A percentile compares a stretch with the other conserved stretches of the same genome.
Conservation (phyloP, 1,140 invertebrate genomes). For the Arctopsyche grandis region DNA sequence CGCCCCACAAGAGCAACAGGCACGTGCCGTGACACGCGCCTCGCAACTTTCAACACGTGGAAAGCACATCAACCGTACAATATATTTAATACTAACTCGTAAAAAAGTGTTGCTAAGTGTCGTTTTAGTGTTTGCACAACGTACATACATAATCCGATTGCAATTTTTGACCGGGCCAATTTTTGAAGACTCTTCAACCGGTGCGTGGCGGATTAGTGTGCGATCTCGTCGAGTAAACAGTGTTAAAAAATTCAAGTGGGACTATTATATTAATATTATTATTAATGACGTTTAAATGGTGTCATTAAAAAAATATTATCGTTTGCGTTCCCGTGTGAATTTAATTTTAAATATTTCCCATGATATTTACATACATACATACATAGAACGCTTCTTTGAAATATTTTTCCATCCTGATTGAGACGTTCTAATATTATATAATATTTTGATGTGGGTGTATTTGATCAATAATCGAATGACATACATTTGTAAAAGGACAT, state of each 20-base stretch:
- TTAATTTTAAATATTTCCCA: not conserved
- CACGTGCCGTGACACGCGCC: conserved; percentile 30
- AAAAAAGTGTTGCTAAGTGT: conserved; percentile 13
- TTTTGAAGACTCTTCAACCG: conserved; percentile 29
- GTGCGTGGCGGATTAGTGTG: conserved; percentile 31
- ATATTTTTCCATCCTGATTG: not conserved
- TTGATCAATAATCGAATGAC: not conserved
- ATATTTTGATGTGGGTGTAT: not conserved
- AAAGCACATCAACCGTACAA: not conserved
- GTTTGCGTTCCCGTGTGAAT: conserved; percentile 15
- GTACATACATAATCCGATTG: conserved; percentile 20
- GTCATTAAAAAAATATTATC: not conserved
- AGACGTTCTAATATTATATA: not conserved
- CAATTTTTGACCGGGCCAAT: not conserved
- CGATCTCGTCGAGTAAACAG: not conserved
- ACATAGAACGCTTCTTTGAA: not conserved
- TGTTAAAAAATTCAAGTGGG: not conserved
- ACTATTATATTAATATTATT: not conserved
- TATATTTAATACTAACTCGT: not conserved
- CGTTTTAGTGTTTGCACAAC: not conserved
- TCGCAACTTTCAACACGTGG: not conserved
- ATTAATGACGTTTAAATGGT: not conserved
- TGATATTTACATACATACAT: not conserved
- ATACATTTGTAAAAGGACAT: not conserved
- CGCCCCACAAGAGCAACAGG: not conserved